A percentile compares a stretch with the other conserved stretches of the same genome.
Evolutionary conservation across 2,888 invertebrate species (phyloP).

Genomic region (Azorinus chamasolen): DNA sequence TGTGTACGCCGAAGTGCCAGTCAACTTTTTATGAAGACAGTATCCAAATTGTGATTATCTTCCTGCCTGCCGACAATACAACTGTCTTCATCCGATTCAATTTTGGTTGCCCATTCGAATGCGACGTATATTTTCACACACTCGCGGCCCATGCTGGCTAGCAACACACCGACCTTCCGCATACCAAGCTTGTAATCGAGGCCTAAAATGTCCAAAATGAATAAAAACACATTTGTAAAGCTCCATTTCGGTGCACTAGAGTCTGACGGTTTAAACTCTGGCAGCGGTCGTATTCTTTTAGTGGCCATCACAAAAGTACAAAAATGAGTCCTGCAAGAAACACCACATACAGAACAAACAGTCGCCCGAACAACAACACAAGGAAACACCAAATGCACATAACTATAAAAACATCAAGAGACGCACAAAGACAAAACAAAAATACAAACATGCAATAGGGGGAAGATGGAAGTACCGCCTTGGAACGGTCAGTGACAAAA

Average conservation of each 20-base stretch:
- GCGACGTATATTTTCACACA: slow-evolving; percentile 50
- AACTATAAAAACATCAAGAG: too few species aligned
- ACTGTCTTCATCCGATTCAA: slow-evolving; percentile 27
- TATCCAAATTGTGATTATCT: slow-evolving; percentile 38
- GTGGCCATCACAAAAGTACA: slow-evolving; percentile 34
- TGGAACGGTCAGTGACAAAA: too few species aligned
- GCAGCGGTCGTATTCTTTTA: slow-evolving; percentile 16
- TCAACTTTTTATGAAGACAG: slow-evolving; percentile 45
- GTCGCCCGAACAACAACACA: too few species aligned
- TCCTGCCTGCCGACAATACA: slow-evolving; percentile 21
- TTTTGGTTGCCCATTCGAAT: slow-evolving; percentile 32
- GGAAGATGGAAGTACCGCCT: too few species aligned
- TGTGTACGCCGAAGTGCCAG: slow-evolving; percentile 52
- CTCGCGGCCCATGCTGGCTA: too few species aligned
- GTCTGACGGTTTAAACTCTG: slow-evolving; percentile 34
- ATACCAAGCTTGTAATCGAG: slow-evolving; percentile 45
- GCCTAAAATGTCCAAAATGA: slow-evolving; percentile 48
- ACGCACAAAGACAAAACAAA: too few species aligned
- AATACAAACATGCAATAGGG: too few species aligned
- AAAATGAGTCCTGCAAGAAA: too few species aligned
- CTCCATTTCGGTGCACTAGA: slow-evolving; percentile 50
- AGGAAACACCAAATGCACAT: too few species aligned
- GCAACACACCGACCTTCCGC: slow-evolving; percentile 46
- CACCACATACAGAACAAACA: too few species aligned
- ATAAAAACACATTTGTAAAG: slow-evolving; percentile 44